These are phyloP conservation scores for Cantharis rustica DNA, from an alignment of 2,888 invertebrate genomes.

Conservation along the genomic window DNA sequence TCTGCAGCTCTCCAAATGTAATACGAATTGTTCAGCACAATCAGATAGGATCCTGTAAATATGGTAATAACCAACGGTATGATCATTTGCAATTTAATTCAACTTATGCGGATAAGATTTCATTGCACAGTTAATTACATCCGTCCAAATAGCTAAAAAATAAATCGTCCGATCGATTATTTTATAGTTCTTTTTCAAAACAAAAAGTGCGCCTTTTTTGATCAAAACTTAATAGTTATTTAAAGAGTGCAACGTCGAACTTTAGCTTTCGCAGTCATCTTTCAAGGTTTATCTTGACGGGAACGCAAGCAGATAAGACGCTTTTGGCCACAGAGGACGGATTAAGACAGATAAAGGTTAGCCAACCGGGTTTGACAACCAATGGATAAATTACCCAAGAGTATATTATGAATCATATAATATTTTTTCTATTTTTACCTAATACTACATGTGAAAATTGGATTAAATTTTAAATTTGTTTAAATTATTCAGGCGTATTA, in stretches of 20 bases:
- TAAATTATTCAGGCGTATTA: background rate
- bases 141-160: slow-evolving; percentile 10
- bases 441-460: background rate
- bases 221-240: slow-evolving; percentile 45
- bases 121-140: slow-evolving; percentile 27
- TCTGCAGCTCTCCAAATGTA: slow-evolving; percentile 30
- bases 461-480: background rate
- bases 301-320: slow-evolving; percentile 47
- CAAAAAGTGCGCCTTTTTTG: slow-evolving; percentile 26
- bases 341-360: slow-evolving; percentile 54
- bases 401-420: slow-evolving; percentile 39
- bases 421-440: background rate
- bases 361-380: slow-evolving; percentile 50
- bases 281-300: slow-evolving; percentile 48
- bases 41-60: slow-evolving; percentile 32
- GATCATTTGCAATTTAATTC: slow-evolving; percentile 30
- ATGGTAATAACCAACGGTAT: slow-evolving; percentile 31
- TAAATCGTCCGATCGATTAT: background rate
- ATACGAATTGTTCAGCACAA: slow-evolving; percentile 32
- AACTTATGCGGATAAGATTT: slow-evolving; percentile 15
- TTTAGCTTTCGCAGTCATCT: slow-evolving; percentile 48
- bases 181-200: slow-evolving; percentile 8
- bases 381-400: slow-evolving; percentile 49
- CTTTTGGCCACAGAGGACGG: slow-evolving; percentile 47
- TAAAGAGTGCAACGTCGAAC: slow-evolving; percentile 48